These are phyloP conservation scores for Microplitis demolitor DNA, from an alignment of 1,140 invertebrate genomes.

Conservation along the genomic window DNA sequence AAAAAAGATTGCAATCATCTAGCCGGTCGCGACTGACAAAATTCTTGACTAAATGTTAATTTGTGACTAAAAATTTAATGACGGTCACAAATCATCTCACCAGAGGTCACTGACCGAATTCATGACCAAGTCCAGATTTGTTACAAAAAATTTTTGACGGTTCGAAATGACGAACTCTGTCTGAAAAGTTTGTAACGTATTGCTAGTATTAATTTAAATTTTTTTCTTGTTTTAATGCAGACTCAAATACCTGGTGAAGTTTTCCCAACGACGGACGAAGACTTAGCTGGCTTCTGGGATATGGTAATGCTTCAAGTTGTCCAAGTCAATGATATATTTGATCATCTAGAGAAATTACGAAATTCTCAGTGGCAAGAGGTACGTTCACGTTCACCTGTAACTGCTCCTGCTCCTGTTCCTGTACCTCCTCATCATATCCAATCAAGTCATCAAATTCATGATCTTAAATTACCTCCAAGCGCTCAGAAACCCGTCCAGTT, in stretches of 20 bases:
- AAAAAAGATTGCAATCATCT: too few relatives aligned
- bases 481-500: too few relatives aligned
- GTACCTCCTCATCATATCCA: background rate
- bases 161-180: background rate
- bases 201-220: background rate
- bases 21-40: too few relatives aligned
- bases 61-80: too few relatives aligned
- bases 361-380: slow-evolving; percentile 75
- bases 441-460: background rate
- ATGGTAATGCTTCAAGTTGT: slow-evolving; percentile 92
- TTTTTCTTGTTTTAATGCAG: slow-evolving; percentile 44
- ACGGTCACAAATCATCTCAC: too few relatives aligned
- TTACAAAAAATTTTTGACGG: too few relatives aligned
- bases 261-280: slow-evolving; percentile 85
- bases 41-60: too few relatives aligned
- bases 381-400: slow-evolving; percentile 28
- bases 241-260: slow-evolving; percentile 75
- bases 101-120: too few relatives aligned
- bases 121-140: too few relatives aligned
- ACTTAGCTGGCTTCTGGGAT: slow-evolving; percentile 96
- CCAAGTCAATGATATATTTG: slow-evolving; percentile 79
- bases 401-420: background rate
- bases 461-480: background rate
- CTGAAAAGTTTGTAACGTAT: background rate
- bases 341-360: slow-evolving; percentile 73